Base-by-base conservation (phyloP, 2,888 invertebrate genomes). In the Latrodectus hesperus region DNA sequence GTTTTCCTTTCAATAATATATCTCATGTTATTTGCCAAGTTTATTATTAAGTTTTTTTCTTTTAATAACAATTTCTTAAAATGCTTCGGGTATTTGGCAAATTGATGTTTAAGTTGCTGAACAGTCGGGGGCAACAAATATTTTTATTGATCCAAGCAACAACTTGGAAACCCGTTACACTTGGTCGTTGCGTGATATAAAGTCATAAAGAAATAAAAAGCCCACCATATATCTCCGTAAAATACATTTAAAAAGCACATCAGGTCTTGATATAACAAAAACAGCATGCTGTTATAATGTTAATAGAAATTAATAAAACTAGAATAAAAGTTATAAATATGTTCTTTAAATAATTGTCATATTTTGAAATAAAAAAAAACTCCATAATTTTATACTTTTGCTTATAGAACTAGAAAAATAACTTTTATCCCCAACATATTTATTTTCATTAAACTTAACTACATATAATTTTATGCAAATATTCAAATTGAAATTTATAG, bases 101-200 rank as follows among this genome's bases (percentile, higher is more conserved):
- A 73, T 81, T 74, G 73, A 81, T 52, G 73, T 81, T 81, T 73
- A 81, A 81, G 73, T 73, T 71, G 53, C 52, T 81, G 67, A 67
- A 72, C 73, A 81, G 22, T 64, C 67, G 52, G 38, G 10, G n/a
- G 51, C 68, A 55, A 75, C 72, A 55, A 17, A 75, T 68, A 82
- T 75, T 74, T 79, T 79, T 85, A 85, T 85, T 85, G 85, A 85
- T 85, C 85, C 68, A 12, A 49, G 51, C 79, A 79, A 85, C 79
- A 79, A 85, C 79, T 68, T 79, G 79, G 55, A 78, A 49, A 55
- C 70, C 38, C 51, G 70, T 51, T 78, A 76, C 67, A 78, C 71
- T 74, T 68, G 70, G 49, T 60, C 70, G 26, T 84, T 85, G 85
- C 85, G 85, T 85, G 85, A 85, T 68, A 60, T 60, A 10, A 60